A percentile compares a stretch with the other conserved stretches of the same genome.
Evolutionary conservation across 2,888 invertebrate genomes (phyloP).

Genomic region (Endotricha flammealis): DNA sequence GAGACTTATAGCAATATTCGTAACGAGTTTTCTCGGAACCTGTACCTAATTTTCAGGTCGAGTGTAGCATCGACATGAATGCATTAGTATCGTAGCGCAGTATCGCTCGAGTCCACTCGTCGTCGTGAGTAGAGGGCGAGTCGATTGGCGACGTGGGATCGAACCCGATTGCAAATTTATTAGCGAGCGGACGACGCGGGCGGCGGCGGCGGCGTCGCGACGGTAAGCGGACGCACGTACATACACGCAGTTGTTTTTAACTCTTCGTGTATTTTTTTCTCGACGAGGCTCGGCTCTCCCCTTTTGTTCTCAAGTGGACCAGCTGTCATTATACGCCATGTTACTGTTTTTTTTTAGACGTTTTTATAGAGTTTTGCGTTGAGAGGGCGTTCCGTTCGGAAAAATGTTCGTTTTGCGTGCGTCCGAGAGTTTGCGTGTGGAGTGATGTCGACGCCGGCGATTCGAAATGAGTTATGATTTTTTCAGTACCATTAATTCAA

Average conservation of each 20-base stretch:
- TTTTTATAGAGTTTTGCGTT: conserved; percentile 76
- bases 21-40: conserved; percentile 74
- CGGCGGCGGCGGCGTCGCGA: conserved; percentile 30
- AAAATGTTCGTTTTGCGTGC: conserved; percentile 78
- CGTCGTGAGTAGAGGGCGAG: conserved; percentile 36
- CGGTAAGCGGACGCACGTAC: conserved; percentile 36
- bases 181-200: conserved; percentile 56
- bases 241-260: conserved; percentile 69
- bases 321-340: conserved; percentile 80
- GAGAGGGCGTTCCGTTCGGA: conserved; percentile 74
- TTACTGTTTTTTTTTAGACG: conserved; percentile 76
- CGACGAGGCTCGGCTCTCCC: conserved; percentile 73
- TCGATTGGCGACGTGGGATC: conserved; percentile 50
- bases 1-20: conserved; percentile 75
- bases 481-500: conserved; percentile 44
- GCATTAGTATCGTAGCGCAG: conserved; percentile 24
- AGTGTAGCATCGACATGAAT: conserved; percentile 41
- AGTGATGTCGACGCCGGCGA: conserved; percentile 62
- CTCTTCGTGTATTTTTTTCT: conserved; percentile 75
- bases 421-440: conserved; percentile 73
- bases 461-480: conserved; percentile 69
- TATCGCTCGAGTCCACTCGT: conserved; percentile 43
- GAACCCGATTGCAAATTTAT: conserved; percentile 75
- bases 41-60: conserved; percentile 70
- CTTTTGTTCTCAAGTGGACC: conserved; percentile 80